phyloP scores from a whole-genome alignment of 2,797 vertebrate species.

The Stomatorhinus walkeri region DNA sequence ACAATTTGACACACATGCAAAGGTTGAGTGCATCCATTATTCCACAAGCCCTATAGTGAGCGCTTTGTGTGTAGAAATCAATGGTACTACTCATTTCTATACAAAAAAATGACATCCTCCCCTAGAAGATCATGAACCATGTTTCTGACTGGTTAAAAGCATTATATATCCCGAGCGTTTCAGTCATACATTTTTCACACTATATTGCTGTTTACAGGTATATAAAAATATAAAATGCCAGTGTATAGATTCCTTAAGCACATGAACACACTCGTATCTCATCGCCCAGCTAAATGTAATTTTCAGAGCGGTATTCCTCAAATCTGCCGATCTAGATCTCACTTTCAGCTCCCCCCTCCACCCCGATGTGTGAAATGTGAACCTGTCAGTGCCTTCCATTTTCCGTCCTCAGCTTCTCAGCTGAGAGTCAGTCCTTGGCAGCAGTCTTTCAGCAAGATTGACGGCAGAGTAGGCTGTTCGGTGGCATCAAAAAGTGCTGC shows the following conservation, averaged over 20 bases:
- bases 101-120: not conserved
- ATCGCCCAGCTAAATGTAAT: slow-evolving; percentile 8
- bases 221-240: not conserved
- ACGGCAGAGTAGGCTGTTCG: slow-evolving; percentile 53
- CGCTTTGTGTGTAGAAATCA: not conserved
- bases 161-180: not conserved
- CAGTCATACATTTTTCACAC: not conserved
- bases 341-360: not conserved
- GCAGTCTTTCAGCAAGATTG: slow-evolving; percentile 53
- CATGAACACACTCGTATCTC: not conserved
- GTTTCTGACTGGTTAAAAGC: not conserved
- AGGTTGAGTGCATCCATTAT: not conserved
- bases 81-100: not conserved
- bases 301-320: slow-evolving; percentile 19
- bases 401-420: slow-evolving; percentile 34
- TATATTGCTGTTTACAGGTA: not conserved
- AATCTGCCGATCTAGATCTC: slow-evolving; percentile 14
- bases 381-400: slow-evolving; percentile 45
- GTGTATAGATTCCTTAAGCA: slow-evolving; percentile 7
- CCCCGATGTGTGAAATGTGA: slow-evolving; percentile 35
- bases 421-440: slow-evolving; percentile 56
- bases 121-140: not conserved
- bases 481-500: slow-evolving; percentile 57
- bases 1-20: not conserved
- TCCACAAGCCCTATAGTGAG: not conserved